Evolutionary conservation across 2,888 invertebrate species (phyloP).

Genomic region (Arge pagana): DNA sequence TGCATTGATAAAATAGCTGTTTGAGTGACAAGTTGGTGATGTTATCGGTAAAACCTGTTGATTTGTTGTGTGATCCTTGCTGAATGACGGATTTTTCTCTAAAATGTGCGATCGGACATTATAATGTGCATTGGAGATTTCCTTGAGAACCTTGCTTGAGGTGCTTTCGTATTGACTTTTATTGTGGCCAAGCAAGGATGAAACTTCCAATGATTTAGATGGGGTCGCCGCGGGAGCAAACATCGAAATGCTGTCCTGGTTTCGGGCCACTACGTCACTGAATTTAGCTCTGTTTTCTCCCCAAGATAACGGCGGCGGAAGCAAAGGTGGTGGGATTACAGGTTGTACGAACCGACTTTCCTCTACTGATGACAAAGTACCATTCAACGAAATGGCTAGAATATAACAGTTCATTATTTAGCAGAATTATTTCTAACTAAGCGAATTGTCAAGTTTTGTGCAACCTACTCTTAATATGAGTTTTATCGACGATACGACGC

Average conservation of each 20-base stretch:
- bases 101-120: too few species aligned
- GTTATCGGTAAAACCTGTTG: constrained; percentile 34
- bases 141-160: not conserved
- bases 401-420: not conserved
- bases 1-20: constrained; percentile 50
- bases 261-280: constrained; percentile 66
- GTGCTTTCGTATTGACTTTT: constrained; percentile 2
- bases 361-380: constrained; percentile 33
- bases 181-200: constrained; percentile 13
- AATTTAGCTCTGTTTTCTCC: constrained; percentile 64
- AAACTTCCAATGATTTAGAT: constrained; percentile 19
- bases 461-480: constrained; percentile 34
- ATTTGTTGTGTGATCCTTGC: constrained; percentile 25
- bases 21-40: constrained; percentile 37
- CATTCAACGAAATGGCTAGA: constrained; percentile 31
- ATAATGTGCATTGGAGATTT: not conserved
- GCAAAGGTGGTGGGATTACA: constrained; percentile 38
- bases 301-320: constrained; percentile 58
- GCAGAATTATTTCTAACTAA: not conserved
- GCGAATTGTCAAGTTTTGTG: not conserved
- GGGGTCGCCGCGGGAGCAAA: constrained; percentile 35
- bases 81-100: constrained; percentile 9
- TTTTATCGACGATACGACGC: constrained; percentile 46
- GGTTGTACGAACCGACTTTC: constrained; percentile 33
- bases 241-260: constrained; percentile 51